Evolutionary conservation across 1,140 invertebrate genomes (phyloP).

Genomic region (Thaumatotibia leucotreta): DNA sequence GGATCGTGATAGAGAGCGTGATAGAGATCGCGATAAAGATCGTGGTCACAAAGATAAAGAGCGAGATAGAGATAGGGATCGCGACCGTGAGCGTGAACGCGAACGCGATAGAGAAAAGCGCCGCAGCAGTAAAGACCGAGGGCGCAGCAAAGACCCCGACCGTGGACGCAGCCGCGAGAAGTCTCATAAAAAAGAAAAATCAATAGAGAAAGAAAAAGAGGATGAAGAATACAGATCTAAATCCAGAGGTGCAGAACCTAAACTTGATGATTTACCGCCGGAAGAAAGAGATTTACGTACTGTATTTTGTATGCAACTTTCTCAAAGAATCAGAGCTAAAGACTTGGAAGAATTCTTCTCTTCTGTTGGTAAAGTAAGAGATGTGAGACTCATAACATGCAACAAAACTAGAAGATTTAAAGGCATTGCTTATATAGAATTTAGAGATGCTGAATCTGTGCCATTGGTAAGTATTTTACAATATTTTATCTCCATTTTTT

Average conservation of each 20-base stretch:
- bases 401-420: slow-evolving; percentile 99
- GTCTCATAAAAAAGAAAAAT: slow-evolving; percentile 36
- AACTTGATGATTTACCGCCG: slow-evolving; percentile 89
- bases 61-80: slow-evolving; percentile 44
- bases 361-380: slow-evolving; percentile 98
- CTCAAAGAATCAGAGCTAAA: slow-evolving; percentile 94
- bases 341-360: slow-evolving; percentile 99
- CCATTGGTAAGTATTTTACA: slow-evolving; percentile 83
- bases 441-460: slow-evolving; percentile 98
- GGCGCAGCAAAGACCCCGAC: slow-evolving; percentile 57
- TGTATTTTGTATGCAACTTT: slow-evolving; percentile 98
- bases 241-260: slow-evolving; percentile 61
- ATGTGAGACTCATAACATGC: slow-evolving; percentile 99
- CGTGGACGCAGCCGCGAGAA: slow-evolving; percentile 51
- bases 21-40: slow-evolving; percentile 56
- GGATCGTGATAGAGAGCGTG: slow-evolving; percentile 56
- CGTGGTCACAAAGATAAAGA: slow-evolving; percentile 54
- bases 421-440: slow-evolving; percentile 99
- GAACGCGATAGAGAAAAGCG: slow-evolving; percentile 42
- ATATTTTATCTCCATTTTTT: background rate
- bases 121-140: slow-evolving; percentile 52
- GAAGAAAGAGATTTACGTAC: slow-evolving; percentile 99
- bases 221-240: slow-evolving; percentile 59
- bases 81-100: slow-evolving; percentile 42
- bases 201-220: slow-evolving; percentile 43